Evolutionary conservation across 1,140 invertebrate species (phyloP), one percentile per base, ranked within the genome.

Genomic region (Penaeus indicus): DNA sequence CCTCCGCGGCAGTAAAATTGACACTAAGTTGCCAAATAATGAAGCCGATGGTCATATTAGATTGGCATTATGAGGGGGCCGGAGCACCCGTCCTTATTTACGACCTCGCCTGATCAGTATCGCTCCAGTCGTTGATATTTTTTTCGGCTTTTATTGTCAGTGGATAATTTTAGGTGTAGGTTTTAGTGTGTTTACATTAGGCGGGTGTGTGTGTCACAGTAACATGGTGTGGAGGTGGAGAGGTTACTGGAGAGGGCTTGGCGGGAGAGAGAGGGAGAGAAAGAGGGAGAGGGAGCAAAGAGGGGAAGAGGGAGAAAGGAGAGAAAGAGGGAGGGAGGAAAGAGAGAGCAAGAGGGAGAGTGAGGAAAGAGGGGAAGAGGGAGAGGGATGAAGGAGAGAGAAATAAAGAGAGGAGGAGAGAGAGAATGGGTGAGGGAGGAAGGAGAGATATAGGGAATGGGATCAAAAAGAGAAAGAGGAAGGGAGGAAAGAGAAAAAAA

Each of bases 21-120:
- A 75, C 72, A 75, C 72, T 75, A 75, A 75, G 72, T 75, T 75
- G 72, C 72, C 72, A 75, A 75, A 75, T 75, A 75, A 75, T 75
- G 72, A 75, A 75, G 72, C 27, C 27, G 72, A 75, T 75, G 72
- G 72, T 75, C 72, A 38, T 32, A 75, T 75, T 75, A 75, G 72
- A 75, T 75, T 75, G 72, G 72, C 42, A 38, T 75, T 75, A 75
- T 75, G 72, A 75, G 72, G 72, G 72, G 42, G 21, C 72, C 72
- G 72, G 27, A 38, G 72, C 72, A 75, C 72, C 27, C n/a, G 42
- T 27, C 72, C 72, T 32, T 75, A 75, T 75, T 75, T 75, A 75
- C 42, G 72, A 75, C 27, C 72, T 38, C 42, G n/a, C 25, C 72
- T 27, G 72, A 75, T 75, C 72, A 32, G 27, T 75, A 75, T 75